Conservation (phyloP, 1,140 invertebrate species). For the Atopsyche davidsoni region DNA sequence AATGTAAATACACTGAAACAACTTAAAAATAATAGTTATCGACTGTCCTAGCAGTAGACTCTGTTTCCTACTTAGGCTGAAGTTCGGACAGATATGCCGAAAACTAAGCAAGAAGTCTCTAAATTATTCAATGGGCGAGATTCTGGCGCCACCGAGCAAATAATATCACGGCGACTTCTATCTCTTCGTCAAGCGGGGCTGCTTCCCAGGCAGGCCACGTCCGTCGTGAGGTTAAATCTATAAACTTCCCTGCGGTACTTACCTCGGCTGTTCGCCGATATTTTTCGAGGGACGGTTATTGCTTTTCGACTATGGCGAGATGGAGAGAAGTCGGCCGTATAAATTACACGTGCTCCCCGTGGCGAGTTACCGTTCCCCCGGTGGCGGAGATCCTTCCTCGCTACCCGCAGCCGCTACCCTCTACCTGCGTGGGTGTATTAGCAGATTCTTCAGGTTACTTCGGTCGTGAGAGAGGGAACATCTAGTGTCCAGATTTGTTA, state of each 20-base stretch:
- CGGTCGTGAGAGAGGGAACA: neutral
- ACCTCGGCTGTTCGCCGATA: conserved; percentile 20
- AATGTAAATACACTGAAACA: too few species aligned
- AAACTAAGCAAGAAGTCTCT: conserved; percentile 6
- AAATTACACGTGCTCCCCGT: conserved; percentile 27
- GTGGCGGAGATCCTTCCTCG: neutral
- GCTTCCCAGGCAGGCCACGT: conserved; percentile 23
- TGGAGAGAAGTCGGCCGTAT: conserved; percentile 18
- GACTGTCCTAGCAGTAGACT: too few species aligned
- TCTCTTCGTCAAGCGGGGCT: conserved; percentile 17
- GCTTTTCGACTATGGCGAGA: conserved; percentile 25
- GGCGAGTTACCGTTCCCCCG: conserved; percentile 16
- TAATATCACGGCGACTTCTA: conserved; percentile 23
- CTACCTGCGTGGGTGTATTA: neutral
- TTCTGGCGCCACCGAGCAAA: conserved; percentile 25
- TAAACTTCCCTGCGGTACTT: conserved; percentile 23
- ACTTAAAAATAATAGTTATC: too few species aligned
- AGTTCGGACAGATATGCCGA: conserved; percentile 5
- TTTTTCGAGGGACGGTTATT: conserved; percentile 31
- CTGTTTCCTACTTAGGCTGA: too few species aligned
- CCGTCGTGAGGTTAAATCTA: conserved; percentile 30
- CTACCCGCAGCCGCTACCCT: neutral
- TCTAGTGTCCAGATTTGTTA: conserved; percentile 29
- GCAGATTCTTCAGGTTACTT: neutral
- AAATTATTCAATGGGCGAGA: conserved; percentile 4